Base-by-base conservation (phyloP, 2,888 invertebrate species). In the Phalera bucephala region DNA sequence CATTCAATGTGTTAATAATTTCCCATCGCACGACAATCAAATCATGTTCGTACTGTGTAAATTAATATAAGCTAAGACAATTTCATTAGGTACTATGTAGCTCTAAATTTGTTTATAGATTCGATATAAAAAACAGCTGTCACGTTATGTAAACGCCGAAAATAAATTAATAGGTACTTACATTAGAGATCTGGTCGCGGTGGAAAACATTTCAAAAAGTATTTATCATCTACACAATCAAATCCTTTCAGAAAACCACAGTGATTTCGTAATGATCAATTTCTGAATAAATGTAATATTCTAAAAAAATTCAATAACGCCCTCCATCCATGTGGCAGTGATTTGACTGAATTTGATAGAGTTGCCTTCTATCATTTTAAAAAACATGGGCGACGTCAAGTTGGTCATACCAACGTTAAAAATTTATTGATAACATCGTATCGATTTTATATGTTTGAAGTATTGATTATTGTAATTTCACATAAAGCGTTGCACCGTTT, bases 91-190 rank as follows among this genome's bases (percentile, higher is more conserved):
- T n/a, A 3, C 8, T 28, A n/a, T 28, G 14, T 6, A 5, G 4
- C 2, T 28, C n/a, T n/a, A 19, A 6, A 64, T 69, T 70, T 74
- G 64, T 72, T 64, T 66, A 64, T 57, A 76, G 66, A 76, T 74
- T 52, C 46, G 52, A 58, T 67, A 65, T 65, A 72, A 81, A 58
- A 82, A 75, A 77, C 81, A 87, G 81, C 83, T 86, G 85, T 83
- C 85, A 80, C 65, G 87, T 88, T 89, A 88, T 84, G 80, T 89
- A 90, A 86, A 88, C 81, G 78, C 78, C 74, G 53, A 84, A 86
- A 85, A 81, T 84, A 82, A 80, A 78, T 66, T 52, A 72, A 72
- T 64, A 49, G 55, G 56, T 84, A 90, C 90, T 90, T 61, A 90
- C 90, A 87, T 61, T 63, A 90, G 58, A 32, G 88, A 82, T 64